Percentiles rank a stretch among this genome's conserved stretches.
Conservation (phyloP, 2,888 invertebrate genomes). For the Tortricodes alternella region DNA sequence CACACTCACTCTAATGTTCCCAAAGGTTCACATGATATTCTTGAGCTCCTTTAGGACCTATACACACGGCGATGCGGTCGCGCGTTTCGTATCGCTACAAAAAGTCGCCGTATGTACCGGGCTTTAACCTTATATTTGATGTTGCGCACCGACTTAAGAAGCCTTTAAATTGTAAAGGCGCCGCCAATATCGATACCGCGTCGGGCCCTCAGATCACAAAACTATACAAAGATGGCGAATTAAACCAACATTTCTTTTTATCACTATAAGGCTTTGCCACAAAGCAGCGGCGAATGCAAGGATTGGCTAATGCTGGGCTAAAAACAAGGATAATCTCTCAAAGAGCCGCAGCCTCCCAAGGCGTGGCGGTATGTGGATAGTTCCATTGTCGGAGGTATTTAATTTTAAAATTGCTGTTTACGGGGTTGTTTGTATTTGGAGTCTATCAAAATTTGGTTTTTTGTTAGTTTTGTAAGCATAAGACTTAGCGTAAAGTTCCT, state of each 20-base stretch:
- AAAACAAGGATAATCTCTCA: slow-evolving; percentile 5
- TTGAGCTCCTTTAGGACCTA: too few species aligned
- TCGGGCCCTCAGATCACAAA: neutral
- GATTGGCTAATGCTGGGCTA: neutral
- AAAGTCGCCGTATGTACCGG: too few species aligned
- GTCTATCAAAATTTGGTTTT: too few species aligned
- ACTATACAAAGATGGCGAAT: slow-evolving; percentile 1
- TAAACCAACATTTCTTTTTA: slow-evolving; percentile 6
- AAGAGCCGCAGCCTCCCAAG: slow-evolving; percentile 6
- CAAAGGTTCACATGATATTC: too few species aligned
- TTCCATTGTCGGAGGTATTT: neutral
- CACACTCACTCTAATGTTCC: too few species aligned
- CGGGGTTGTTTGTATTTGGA: neutral
- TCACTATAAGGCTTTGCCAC: neutral
- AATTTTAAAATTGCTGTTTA: neutral
- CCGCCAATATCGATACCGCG: slow-evolving; percentile 1
- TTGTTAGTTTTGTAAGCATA: too few species aligned
- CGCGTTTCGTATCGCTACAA: too few species aligned
- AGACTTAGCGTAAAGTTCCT: too few species aligned
- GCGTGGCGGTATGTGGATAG: neutral
- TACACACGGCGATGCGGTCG: too few species aligned
- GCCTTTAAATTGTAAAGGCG: neutral
- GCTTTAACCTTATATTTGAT: too few species aligned
- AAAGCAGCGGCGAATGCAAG: neutral
- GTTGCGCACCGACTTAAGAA: too few species aligned